These are phyloP conservation scores for Corythornis cristatus DNA, from an alignment of 2,113 vertebrate species.

Conservation along the genomic window DNA sequence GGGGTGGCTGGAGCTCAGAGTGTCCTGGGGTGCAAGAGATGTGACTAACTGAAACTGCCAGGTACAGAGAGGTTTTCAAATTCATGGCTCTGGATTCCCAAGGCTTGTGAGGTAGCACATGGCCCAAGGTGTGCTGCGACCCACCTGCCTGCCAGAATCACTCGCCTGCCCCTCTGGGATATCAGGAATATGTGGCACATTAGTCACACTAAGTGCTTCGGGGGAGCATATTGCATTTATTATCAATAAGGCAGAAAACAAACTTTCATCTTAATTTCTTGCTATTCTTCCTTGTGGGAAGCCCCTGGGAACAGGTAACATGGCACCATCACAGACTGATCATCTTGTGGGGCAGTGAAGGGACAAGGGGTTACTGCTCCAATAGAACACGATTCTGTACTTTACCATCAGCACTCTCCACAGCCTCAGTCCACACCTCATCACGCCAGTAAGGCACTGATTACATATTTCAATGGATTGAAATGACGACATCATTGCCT, in stretches of 20 bases:
- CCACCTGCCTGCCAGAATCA: not conserved
- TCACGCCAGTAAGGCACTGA: not conserved
- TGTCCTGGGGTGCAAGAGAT: not conserved
- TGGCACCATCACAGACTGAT: accelerated
- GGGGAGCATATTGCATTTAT: constrained; percentile 21
- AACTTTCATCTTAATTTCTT: constrained; percentile 42
- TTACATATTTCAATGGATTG: not conserved
- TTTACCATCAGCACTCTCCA: not conserved
- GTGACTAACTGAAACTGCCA: accelerated
- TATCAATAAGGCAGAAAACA: constrained; percentile 56
- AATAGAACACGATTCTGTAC: not conserved
- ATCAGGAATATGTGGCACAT: not conserved
- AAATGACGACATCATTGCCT: not conserved
- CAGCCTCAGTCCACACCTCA: not conserved
- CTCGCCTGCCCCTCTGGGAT: not conserved
- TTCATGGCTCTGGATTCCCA: not conserved
- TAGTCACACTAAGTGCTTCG: constrained; percentile 27
- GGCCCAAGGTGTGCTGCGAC: not conserved
- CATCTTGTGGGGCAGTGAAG: accelerated
- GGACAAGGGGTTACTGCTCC: not conserved
- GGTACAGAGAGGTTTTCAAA: not conserved
- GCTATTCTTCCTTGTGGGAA: not conserved
- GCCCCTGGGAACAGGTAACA: not conserved
- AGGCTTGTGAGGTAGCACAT: accelerated
- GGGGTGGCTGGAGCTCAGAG: not conserved